Evolutionary conservation across 2,797 vertebrate species (phyloP).

Genomic region (Pogoniulus pusillus): DNA sequence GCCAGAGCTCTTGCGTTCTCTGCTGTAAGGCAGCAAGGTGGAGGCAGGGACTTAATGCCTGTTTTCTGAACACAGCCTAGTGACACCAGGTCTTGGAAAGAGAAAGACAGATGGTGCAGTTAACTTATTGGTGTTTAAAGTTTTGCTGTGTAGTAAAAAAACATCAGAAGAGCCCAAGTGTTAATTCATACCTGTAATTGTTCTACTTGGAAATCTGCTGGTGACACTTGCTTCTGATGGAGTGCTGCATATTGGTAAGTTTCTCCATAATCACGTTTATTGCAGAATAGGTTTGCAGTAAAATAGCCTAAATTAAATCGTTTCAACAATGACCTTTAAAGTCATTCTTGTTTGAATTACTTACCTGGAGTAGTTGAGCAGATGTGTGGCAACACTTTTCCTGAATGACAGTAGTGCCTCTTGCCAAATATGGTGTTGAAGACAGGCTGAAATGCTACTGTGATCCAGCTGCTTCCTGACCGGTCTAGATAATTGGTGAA

Average conservation of each 20-base stretch:
- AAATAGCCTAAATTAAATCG: not conserved
- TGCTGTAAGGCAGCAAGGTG: not conserved
- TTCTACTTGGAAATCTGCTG: not conserved
- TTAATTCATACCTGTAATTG: accelerated
- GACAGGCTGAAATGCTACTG: not conserved
- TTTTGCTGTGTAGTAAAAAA: not conserved
- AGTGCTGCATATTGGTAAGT: not conserved
- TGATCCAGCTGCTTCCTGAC: not conserved
- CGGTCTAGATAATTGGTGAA: not conserved
- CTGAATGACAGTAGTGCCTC: not conserved
- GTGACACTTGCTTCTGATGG: not conserved
- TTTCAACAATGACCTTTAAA: not conserved
- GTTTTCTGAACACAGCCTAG: not conserved
- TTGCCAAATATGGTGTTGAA: not conserved
- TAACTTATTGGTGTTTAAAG: not conserved
- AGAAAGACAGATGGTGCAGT: not conserved
- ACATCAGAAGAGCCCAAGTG: not conserved
- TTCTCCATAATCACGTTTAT: not conserved
- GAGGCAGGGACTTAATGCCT: not conserved
- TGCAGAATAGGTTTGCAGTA: not conserved
- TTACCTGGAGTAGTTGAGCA: not conserved
- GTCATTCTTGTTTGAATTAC: not conserved
- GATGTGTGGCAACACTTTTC: not conserved
- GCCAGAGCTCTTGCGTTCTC: not conserved
- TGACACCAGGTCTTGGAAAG: not conserved